Conservation (phyloP, 2,797 vertebrate species). For the Rhinella marina region DNA sequence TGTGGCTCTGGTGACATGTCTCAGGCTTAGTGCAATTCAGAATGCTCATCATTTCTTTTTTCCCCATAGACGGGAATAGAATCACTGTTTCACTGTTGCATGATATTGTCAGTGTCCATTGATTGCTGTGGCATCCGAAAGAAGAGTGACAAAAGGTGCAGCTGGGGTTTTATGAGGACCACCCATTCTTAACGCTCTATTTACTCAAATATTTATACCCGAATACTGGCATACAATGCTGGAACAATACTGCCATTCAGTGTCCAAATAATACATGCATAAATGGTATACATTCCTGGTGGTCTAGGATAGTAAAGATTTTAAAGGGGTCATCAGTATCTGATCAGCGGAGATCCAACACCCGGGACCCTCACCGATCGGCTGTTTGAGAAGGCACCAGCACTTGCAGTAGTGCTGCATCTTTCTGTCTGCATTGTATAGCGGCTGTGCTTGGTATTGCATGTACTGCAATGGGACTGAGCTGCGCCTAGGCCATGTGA, state of each 20-base stretch:
- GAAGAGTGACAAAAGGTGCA: not conserved
- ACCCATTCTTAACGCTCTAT: not conserved
- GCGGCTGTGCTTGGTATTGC: no score
- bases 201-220: not conserved
- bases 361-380: no score
- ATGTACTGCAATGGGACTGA: no score
- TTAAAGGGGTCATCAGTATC: no score
- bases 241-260: not conserved
- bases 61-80: not conserved
- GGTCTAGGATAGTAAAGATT: no score
- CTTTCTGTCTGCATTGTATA: no score
- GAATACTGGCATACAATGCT: not conserved
- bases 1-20: not conserved
- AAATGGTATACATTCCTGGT: no score
- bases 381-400: no score
- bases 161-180: not conserved
- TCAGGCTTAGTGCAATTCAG: not conserved
- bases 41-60: not conserved
- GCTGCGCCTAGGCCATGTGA: no score
- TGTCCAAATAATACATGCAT: no score
- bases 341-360: no score
- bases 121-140: not conserved
- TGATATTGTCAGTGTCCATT: not conserved
- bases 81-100: not conserved
- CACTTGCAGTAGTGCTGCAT: no score